Conservation (phyloP, 1,140 invertebrate species). For the Atta colombica region DNA sequence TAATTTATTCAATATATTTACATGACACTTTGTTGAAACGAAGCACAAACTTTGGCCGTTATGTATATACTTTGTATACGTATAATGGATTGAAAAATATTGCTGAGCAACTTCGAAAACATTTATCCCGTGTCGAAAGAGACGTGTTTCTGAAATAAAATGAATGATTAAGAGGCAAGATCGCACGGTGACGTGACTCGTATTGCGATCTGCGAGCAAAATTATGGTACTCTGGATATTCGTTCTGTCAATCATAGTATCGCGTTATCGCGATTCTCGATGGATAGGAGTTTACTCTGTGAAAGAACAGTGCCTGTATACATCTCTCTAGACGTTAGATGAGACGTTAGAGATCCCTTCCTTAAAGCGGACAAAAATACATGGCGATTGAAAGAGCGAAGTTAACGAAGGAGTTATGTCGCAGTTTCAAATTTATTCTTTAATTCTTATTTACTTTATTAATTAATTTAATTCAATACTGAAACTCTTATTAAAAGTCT, state of each 20-base stretch:
- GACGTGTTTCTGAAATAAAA: not conserved
- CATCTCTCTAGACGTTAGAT: constrained; percentile 77
- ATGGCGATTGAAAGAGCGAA: not conserved
- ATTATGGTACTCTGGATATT: constrained; percentile 8
- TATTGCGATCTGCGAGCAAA: not conserved
- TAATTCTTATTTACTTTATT: not conserved
- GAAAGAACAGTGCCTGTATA: constrained; percentile 85
- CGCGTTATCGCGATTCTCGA: not conserved
- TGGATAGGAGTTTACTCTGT: constrained; percentile 75
- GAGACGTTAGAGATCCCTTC: constrained; percentile 74
- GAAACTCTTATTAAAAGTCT: not conserved
- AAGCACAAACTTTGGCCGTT: constrained; percentile 22
- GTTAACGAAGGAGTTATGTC: not conserved
- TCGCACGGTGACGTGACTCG: constrained; percentile 14
- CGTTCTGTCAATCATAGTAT: constrained; percentile 17
- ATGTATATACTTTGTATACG: not conserved
- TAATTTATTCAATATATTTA: not conserved
- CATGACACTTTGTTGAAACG: not conserved
- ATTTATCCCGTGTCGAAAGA: not conserved
- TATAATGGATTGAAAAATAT: not conserved
- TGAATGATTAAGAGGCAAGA: not conserved
- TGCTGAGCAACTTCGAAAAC: not conserved
- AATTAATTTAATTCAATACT: not conserved
- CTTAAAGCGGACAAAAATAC: not conserved
- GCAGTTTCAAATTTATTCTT: not conserved